These are phyloP conservation scores for Idaea straminata DNA, from an alignment of 2,888 invertebrate genomes.

Conservation along the genomic window DNA sequence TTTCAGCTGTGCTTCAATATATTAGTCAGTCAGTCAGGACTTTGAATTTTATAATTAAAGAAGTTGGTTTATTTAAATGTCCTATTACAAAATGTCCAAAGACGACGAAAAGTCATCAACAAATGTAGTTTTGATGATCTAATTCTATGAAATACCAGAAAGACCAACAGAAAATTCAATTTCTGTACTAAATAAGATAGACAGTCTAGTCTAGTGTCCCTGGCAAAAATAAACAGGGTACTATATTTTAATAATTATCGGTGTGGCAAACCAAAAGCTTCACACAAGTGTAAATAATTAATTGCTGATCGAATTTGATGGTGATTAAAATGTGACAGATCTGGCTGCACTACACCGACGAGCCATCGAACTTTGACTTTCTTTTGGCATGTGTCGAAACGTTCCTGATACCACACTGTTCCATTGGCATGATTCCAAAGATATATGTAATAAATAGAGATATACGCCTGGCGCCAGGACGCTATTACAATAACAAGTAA, in stretches of 20 bases:
- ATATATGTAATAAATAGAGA: conserved; percentile 68
- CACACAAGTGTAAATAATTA: not conserved
- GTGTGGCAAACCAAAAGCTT: not conserved
- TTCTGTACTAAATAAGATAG: too few relatives aligned
- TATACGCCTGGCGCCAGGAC: conserved; percentile 64
- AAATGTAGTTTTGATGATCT: too few relatives aligned
- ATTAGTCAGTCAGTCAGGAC: too few relatives aligned
- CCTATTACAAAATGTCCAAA: too few relatives aligned
- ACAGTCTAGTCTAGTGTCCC: too few relatives aligned
- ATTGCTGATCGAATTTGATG: not conserved
- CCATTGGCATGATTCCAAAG: conserved; percentile 65
- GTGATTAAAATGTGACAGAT: conserved; percentile 17
- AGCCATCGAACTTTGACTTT: conserved; percentile 75
- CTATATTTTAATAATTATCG: not conserved
- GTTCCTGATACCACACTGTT: conserved; percentile 51
- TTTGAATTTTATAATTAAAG: too few relatives aligned
- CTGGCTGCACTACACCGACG: conserved; percentile 29
- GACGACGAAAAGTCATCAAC: too few relatives aligned
- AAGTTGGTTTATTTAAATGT: too few relatives aligned
- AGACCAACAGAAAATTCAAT: too few relatives aligned
- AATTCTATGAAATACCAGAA: too few relatives aligned
- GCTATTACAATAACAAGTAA: conserved; percentile 51
- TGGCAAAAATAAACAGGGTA: too few relatives aligned
- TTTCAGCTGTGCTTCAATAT: too few relatives aligned
- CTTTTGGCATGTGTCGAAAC: conserved; percentile 62